Evolutionary conservation across 2,797 vertebrate genomes (phyloP), one percentile per base, ranked within the genome.

Genomic region (Limnodromus scolopaceus): DNA sequence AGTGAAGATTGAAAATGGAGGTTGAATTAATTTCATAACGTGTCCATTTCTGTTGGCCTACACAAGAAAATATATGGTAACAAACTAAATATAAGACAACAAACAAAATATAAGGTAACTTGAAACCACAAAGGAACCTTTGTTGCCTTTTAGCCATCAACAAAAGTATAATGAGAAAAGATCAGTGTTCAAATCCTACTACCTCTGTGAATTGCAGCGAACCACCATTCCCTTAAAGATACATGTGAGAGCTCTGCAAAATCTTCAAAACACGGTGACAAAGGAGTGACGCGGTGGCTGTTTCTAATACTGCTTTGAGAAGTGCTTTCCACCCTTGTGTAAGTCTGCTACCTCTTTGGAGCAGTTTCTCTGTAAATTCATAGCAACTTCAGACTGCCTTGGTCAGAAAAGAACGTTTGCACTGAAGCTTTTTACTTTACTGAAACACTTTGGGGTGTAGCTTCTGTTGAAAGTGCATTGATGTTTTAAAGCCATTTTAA

Each of bases 401-500:
- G 84, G 63, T 79, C 61, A 91, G 84, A 95, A 91, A 79, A 11
- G n/a, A 76, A 61, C 53, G 77, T 79, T 95, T 93, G 78, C 51
- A 45, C 80, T 77, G 87, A 77, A 74, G 82, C 87, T 91, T 97
- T 95, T 89, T 89, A 51, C 66, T 85, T 94, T 53, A 45, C 88
- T 53, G 49, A 69, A 58, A 54, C 16, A n/a, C 60, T 92, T 91
- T 80, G 86, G 91, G 84, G 87, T 45, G 43, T 69, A 89, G 70
- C 64, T 94, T 84, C 92, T 90, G 39, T 91, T 87, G 88, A 84
- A 93, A 93, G 86, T 66, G 39, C 83, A 84, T 36, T 63, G 86
- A 95, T 77, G 93, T 88, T 95, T 84, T 90, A 95, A 96, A 96
- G 88, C 54, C 83, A 77, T 89, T 95, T 84, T 91, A 95, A 95